Evolutionary conservation across 2,797 vertebrate species (phyloP).

Genomic region (Poliocrania exsul): DNA sequence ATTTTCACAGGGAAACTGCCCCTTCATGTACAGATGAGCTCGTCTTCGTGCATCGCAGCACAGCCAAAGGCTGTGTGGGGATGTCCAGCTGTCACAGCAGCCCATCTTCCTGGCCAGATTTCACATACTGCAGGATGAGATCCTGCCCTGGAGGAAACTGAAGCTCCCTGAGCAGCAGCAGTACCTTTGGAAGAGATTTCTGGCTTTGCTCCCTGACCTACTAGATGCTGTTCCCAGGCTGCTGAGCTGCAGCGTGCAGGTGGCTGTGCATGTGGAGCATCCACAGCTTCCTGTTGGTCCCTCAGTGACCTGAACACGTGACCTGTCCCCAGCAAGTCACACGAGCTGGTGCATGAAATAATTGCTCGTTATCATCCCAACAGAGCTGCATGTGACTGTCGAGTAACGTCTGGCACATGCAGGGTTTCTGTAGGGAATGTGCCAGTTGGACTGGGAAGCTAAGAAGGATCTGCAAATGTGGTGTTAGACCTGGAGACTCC

Average conservation of each 20-base stretch:
- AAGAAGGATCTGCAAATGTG: background rate
- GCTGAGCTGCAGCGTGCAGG: background rate
- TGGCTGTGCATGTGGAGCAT: background rate
- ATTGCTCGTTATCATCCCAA: background rate
- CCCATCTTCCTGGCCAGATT: background rate
- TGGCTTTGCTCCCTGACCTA: background rate
- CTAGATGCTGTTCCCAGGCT: background rate
- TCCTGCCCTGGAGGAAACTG: background rate
- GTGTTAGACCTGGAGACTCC: background rate
- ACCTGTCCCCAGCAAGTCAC: rapidly evolving
- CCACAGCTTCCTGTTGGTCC: background rate
- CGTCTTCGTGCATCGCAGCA: background rate
- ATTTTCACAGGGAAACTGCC: background rate
- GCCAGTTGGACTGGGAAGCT: background rate
- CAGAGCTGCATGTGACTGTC: background rate
- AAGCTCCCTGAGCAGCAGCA: background rate
- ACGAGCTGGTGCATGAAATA: background rate
- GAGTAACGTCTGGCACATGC: background rate
- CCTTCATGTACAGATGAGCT: background rate
- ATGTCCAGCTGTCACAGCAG: background rate
- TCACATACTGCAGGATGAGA: background rate
- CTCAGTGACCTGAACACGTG: rapidly evolving
- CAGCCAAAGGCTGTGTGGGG: background rate
- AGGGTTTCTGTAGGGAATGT: background rate
- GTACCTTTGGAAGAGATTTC: background rate